Base-by-base conservation (phyloP, 2,888 invertebrate species). In the Eristalis pertinax region DNA sequence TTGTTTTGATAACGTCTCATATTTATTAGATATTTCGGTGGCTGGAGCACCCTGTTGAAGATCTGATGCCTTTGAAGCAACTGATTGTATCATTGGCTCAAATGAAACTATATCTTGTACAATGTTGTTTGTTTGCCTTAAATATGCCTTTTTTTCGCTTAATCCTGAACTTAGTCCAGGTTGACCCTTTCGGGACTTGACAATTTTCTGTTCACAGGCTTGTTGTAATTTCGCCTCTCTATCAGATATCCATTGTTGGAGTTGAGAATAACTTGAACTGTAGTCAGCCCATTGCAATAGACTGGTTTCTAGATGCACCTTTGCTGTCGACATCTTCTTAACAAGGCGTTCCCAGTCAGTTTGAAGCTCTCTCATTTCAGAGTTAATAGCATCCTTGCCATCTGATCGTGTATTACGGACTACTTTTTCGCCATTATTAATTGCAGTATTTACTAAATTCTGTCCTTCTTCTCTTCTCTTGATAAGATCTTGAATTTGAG, bases 21-120 rank as follows among this genome's bases (percentile, higher is more conserved):
- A 99, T 93, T 98, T 98, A 81, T 95, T 96, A 1, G 98, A 97
- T 80, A 99, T 98, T 93, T 98, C 98, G 29, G 97, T 96, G 13
- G 98, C 98, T 2, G 98, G 98, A 75, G 96, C 97, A 84, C 97
- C 97, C 93, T 98, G 97, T 93, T 97, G 97, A 90, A 98, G 94
- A 93, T 98, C 98, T 90, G 97, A 97, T 88, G 98, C 98, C 94
- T 98, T 99, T 73, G 96, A 97, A 76, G 97, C 96, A 58, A 98
- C 98, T 62, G 98, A 98, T 92, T 98, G 98, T 90, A 99, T 98
- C 97, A 99, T 98, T 70, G 98, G 98, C 93, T 99, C 98, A 93
- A 98, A 98, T 73, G 98, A 97, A 89, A 98, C 97, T 91, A 99
- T 98, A 93, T 99, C 99, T 94, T 98, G 98, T 62, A 98, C 98